phyloP scores from a whole-genome alignment of 2,113 vertebrate species.

The Noctilio leporinus region DNA sequence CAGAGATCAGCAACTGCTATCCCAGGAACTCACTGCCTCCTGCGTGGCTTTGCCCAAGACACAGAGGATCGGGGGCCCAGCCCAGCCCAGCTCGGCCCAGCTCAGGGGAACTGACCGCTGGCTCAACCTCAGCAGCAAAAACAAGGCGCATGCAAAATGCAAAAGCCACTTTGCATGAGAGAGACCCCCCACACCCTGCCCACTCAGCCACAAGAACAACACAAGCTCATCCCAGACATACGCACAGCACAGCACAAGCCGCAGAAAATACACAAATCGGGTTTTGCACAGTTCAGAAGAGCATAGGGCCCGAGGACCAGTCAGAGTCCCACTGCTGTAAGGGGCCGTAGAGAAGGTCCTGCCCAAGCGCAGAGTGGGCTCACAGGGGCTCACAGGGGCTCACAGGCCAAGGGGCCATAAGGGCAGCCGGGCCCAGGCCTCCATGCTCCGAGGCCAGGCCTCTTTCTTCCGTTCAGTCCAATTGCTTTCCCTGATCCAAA shows the following conservation, averaged over 20 bases:
- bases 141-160: not conserved
- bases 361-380: rapidly evolving
- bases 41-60: not conserved
- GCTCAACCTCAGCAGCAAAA: conserved; percentile 24
- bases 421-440: not conserved
- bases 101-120: not conserved
- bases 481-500: not conserved
- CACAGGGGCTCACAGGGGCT: not conserved
- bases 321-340: not conserved
- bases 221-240: not conserved
- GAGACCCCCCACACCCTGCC: not conserved
- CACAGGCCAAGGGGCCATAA: not conserved
- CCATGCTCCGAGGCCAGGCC: not conserved
- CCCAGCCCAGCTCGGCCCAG: not conserved
- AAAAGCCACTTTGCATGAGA: not conserved
- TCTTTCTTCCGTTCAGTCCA: not conserved
- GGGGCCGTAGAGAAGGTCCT: not conserved
- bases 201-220: not conserved
- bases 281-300: not conserved
- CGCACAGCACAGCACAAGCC: not conserved
- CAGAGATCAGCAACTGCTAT: not conserved
- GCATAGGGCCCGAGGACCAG: not conserved
- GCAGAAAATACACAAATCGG: not conserved
- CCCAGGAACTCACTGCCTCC: not conserved
- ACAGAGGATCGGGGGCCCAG: not conserved